Conservation (phyloP, 2,797 vertebrate genomes). For the Tiaroga cobitis region DNA sequence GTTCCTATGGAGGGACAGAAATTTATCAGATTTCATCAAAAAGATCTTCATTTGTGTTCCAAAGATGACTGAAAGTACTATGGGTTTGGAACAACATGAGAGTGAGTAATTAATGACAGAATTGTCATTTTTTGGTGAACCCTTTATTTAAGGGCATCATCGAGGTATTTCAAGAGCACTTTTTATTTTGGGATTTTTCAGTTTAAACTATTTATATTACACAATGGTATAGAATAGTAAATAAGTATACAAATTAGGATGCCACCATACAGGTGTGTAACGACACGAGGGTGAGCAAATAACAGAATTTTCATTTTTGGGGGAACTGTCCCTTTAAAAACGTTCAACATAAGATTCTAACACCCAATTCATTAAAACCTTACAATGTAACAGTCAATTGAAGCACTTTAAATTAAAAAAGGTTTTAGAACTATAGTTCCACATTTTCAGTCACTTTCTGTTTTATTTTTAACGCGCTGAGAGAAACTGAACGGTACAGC, state of each 20-base stretch:
- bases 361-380: not conserved
- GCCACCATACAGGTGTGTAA: not conserved
- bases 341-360: not conserved
- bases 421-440: not conserved
- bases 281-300: not conserved
- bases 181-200: too few species aligned
- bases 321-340: not conserved
- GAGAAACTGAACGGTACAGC: not conserved
- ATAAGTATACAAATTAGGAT: not conserved
- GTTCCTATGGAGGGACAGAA: too few species aligned
- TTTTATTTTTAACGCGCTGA: not conserved
- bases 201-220: not conserved
- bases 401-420: not conserved
- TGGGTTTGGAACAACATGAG: too few species aligned
- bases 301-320: not conserved
- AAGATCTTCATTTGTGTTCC: too few species aligned
- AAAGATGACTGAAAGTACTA: too few species aligned
- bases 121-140: too few species aligned
- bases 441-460: not conserved
- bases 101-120: too few species aligned
- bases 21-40: too few species aligned
- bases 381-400: not conserved
- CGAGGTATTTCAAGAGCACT: too few species aligned
- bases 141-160: too few species aligned
- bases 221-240: not conserved